Evolutionary conservation across 2,113 vertebrate genomes (phyloP).

Genomic region (Brachypodius melanocephalos): DNA sequence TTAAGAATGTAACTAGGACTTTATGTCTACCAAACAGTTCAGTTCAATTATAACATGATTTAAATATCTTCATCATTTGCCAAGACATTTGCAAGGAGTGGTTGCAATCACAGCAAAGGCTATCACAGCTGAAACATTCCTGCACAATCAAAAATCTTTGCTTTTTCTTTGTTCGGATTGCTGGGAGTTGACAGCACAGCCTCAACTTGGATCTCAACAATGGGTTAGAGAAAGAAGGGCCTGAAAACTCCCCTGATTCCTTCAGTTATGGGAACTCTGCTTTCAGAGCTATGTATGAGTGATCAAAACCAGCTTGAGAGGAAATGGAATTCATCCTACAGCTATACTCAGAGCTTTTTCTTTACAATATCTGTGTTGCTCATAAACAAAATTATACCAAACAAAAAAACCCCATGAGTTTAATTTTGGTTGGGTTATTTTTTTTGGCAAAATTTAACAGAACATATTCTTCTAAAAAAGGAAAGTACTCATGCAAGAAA

Average conservation of each 20-base stretch:
- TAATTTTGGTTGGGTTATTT: neutral
- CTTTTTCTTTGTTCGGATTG: neutral
- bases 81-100: neutral
- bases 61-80: neutral
- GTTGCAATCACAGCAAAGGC: neutral
- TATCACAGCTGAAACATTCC: neutral
- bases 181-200: neutral
- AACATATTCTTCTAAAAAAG: neutral
- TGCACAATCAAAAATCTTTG: neutral
- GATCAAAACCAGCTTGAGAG: neutral
- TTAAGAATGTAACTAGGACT: neutral
- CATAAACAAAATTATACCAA: neutral
- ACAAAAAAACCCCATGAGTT: neutral
- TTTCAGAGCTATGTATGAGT: neutral
- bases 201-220: neutral
- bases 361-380: neutral
- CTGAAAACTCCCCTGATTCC: neutral
- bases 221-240: neutral
- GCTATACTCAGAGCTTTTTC: neutral
- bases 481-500: neutral
- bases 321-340: neutral
- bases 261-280: neutral
- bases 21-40: neutral
- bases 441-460: neutral
- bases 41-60: neutral